Conservation (phyloP, 2,113 vertebrate species). For the Rostratula benghalensis region DNA sequence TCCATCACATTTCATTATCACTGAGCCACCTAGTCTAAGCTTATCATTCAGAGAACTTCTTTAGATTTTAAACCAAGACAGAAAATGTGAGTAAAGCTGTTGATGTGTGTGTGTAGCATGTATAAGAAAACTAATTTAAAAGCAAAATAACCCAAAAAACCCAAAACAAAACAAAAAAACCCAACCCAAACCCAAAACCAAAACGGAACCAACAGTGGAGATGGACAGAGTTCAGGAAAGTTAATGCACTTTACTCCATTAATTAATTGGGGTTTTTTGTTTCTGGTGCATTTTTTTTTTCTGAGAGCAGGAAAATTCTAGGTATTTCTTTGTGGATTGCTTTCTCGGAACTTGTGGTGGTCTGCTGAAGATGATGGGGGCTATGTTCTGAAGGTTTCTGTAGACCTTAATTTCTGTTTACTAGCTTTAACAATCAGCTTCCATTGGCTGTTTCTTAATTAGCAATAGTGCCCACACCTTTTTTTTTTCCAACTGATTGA, state of each 20-base stretch:
- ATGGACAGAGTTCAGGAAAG: background rate
- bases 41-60: background rate
- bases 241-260: rapidly evolving
- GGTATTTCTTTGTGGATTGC: background rate
- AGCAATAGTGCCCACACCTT: background rate
- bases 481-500: background rate
- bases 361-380: background rate
- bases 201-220: too few species aligned
- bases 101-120: background rate
- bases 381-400: background rate
- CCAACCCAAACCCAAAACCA: too few species aligned
- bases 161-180: too few species aligned
- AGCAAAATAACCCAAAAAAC: too few species aligned
- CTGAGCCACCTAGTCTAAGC: background rate
- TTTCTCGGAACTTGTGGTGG: background rate
- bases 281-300: background rate
- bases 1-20: background rate
- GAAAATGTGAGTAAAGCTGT: background rate
- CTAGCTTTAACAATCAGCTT: background rate
- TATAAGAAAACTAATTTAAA: background rate
- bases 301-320: background rate
- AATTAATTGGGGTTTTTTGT: background rate
- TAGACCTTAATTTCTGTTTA: background rate
- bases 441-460: background rate
- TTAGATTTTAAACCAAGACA: background rate